A percentile compares a stretch with the other conserved stretches of the same genome.
Evolutionary conservation across 2,113 vertebrate genomes (phyloP).

Genomic region (Microtus montanus): DNA sequence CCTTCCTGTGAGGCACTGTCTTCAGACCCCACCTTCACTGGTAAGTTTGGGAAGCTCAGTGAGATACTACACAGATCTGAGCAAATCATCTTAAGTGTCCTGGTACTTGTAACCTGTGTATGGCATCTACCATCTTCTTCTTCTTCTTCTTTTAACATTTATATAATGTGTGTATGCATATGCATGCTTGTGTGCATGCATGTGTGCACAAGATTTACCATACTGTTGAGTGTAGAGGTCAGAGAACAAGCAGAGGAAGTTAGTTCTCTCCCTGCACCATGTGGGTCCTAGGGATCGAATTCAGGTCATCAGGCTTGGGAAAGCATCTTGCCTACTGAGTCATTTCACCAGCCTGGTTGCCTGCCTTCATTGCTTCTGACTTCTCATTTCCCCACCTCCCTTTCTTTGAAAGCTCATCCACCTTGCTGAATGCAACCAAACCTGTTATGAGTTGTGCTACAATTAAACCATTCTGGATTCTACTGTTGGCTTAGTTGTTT

Average conservation of each 20-base stretch:
- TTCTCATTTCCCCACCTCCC: neutral
- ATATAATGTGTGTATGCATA: neutral
- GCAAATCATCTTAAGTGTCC: neutral
- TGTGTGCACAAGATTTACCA: neutral
- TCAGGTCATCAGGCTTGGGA: neutral
- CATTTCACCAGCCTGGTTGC: neutral
- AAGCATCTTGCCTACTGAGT: neutral
- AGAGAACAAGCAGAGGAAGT: neutral
- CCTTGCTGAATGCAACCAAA: rapidly evolving
- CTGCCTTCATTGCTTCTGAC: neutral
- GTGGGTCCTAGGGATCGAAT: neutral
- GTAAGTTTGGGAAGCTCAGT: neutral
- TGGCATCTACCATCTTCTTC: no score
- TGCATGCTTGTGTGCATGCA: no score
- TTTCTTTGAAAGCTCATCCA: rapidly evolving
- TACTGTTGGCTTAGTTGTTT: neutral
- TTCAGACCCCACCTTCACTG: neutral
- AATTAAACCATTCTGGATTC: neutral
- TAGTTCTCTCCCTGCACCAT: neutral
- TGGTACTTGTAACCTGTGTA: neutral
- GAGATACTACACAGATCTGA: neutral
- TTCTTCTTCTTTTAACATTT: neutral
- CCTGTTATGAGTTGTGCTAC: neutral
- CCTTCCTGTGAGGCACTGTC: rapidly evolving
- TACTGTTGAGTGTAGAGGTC: neutral